Base-by-base conservation (phyloP, 35 echinoderm and acorn worm genomes). In the Lytechinus variegatus region DNA sequence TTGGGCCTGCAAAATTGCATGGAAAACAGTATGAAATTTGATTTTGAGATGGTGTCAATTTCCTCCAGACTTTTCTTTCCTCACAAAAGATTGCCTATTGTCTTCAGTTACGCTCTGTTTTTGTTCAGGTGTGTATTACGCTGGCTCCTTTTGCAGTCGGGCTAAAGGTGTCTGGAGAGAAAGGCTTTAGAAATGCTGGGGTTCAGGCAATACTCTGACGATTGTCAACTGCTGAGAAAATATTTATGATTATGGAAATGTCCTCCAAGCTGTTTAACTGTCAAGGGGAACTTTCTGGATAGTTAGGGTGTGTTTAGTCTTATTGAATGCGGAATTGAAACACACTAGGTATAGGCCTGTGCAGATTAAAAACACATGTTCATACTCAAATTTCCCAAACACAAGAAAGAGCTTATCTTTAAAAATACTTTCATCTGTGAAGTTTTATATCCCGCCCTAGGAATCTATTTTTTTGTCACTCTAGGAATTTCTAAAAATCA, bases 171-270 rank as follows among this genome's bases (percentile, higher is more conserved):
- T 93, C 92, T 54, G 53, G 27, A 57, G n/a, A 54, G 21, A 93
- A 53, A 13, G 53, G 55, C 13, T 57, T 54, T 93, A 53, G 52
- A 53, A 93, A 93, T 16, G 88, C 88, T 52, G 88, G 88, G 88
- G 28, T 90, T 90, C 52, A 54, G 29, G 88, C 88, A 90, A 90
- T 44, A 57, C 92, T 55, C 92, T 54, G 29, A 52, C 92, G 53
- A 93, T 93, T 93, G 92, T 93, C 92, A 93, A 93, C 55, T 54
- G 54, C 92, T 93, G 92, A 55, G 92, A 93, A 93, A 93, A 93
- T 93, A 93, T 93, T 93, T 93, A 93, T 93, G 92, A 93, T 93
- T 93, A 93, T 93, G 92, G 92, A 93, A 93, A 93, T 93, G 92
- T 57, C 92, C 92, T 93, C 53, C 52, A 28, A 93, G 92, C 92